phyloP scores from a whole-genome alignment of 2,888 invertebrate genomes.

The Parnassius mnemosyne region DNA sequence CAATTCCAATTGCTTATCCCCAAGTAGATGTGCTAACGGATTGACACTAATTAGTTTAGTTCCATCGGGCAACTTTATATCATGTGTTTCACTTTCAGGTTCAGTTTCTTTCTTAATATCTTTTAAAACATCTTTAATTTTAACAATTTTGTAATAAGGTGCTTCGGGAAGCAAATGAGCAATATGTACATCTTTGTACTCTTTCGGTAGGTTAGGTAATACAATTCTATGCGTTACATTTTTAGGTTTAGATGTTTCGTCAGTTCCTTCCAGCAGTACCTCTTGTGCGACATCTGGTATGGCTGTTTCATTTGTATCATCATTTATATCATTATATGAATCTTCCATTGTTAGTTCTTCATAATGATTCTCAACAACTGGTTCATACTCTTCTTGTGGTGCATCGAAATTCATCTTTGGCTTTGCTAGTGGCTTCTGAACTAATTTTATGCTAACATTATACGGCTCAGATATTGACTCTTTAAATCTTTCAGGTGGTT shows the following conservation, averaged over 20 bases:
- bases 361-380: constrained; percentile 17
- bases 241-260: constrained; percentile 36
- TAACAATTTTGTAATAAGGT: constrained; percentile 65
- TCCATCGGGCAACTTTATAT: constrained; percentile 50
- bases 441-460: constrained; percentile 43
- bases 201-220: constrained; percentile 47
- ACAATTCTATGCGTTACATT: constrained; percentile 37
- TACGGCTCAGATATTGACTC: constrained; percentile 33
- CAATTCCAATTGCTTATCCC: constrained; percentile 42
- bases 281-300: constrained; percentile 68
- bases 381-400: constrained; percentile 5
- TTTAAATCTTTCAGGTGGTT: constrained; percentile 55
- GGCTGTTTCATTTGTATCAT: constrained; percentile 31
- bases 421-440: constrained; percentile 29
- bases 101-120: constrained; percentile 16
- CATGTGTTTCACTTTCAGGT: background rate
- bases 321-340: constrained; percentile 30
- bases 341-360: constrained; percentile 26
- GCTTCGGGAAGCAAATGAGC: constrained; percentile 59
- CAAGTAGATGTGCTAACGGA: constrained; percentile 61
- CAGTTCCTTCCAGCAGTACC: constrained; percentile 51
- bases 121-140: constrained; percentile 47
- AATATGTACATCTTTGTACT: constrained; percentile 48
- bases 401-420: constrained; percentile 22
- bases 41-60: constrained; percentile 59